Evolutionary conservation across 2,797 vertebrate genomes (phyloP).

Genomic region (Eutrigla gurnardus): DNA sequence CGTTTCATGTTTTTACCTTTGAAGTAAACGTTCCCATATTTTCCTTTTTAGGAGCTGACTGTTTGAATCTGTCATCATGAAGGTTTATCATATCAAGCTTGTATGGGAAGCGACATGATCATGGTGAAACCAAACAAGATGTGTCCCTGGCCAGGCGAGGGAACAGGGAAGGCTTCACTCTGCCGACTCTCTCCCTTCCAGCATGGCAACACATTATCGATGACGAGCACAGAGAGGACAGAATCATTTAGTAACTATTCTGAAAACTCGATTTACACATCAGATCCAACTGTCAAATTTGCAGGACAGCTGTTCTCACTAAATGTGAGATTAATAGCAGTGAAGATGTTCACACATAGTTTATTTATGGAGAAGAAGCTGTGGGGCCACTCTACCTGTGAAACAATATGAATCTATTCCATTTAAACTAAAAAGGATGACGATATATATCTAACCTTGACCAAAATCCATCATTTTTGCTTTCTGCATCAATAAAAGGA

Average conservation of each 20-base stretch:
- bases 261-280: constrained; percentile 31
- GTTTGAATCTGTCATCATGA: constrained; percentile 19
- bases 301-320: background rate
- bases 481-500: constrained; percentile 3
- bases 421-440: background rate
- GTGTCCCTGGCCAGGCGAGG: constrained; percentile 15
- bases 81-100: constrained; percentile 13
- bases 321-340: constrained; percentile 6
- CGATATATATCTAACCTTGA: constrained; percentile 1
- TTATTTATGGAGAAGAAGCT: constrained; percentile 5
- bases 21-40: constrained; percentile 14
- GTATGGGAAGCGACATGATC: constrained; percentile 15
- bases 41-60: constrained; percentile 13
- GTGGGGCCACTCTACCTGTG: background rate
- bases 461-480: background rate
- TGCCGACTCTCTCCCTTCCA: constrained; percentile 32
- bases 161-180: constrained; percentile 16
- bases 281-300: constrained; percentile 13
- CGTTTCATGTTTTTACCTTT: background rate
- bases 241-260: constrained; percentile 38
- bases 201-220: constrained; percentile 40
- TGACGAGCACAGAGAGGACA: constrained; percentile 3
- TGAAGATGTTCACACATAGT: constrained; percentile 8
- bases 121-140: constrained; percentile 21
- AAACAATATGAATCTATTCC: background rate